These are phyloP conservation scores for Oxycera nigricornis DNA, from an alignment of 2,888 invertebrate genomes.

Conservation along the genomic window DNA sequence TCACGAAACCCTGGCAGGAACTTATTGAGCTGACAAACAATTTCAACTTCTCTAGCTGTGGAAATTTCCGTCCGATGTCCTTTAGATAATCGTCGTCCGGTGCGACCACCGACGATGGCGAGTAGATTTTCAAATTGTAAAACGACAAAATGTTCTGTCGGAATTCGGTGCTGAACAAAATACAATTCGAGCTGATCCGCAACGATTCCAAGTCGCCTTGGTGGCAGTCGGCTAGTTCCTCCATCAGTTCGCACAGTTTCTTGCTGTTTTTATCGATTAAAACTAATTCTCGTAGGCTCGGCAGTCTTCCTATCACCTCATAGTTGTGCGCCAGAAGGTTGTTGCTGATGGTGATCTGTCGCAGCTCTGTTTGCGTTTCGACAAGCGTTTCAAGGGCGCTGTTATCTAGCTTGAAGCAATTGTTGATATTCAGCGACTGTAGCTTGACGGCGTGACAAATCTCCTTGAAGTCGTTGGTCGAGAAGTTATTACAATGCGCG, in stretches of 20 bases:
- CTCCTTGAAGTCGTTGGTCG: background rate
- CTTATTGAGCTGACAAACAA: background rate
- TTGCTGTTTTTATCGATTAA: constrained; percentile 19
- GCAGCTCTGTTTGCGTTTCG: constrained; percentile 11
- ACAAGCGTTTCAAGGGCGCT: background rate
- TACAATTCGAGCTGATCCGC: constrained; percentile 17
- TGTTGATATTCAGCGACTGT: constrained; percentile 10
- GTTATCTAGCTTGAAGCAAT: constrained; percentile 3
- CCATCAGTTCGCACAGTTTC: constrained; percentile 19
- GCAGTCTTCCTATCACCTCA: constrained; percentile 12
- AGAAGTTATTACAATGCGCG: constrained; percentile 16
- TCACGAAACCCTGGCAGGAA: background rate
- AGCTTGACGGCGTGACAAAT: constrained; percentile 11
- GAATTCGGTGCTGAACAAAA: constrained; percentile 5
- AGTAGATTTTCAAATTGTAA: constrained; percentile 3
- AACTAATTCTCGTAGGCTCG: background rate
- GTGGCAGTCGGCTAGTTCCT: background rate
- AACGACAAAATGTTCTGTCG: constrained; percentile 22
- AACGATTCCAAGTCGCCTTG: constrained; percentile 10
- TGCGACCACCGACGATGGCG: background rate
- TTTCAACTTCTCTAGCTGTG: constrained; percentile 8
- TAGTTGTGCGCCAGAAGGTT: constrained; percentile 8
- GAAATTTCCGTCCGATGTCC: constrained; percentile 9
- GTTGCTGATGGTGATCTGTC: constrained; percentile 13
- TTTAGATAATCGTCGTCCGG: constrained; percentile 10